Evolutionary conservation across 2,888 invertebrate species (phyloP).

Genomic region (Melikaiella ostensackeni): DNA sequence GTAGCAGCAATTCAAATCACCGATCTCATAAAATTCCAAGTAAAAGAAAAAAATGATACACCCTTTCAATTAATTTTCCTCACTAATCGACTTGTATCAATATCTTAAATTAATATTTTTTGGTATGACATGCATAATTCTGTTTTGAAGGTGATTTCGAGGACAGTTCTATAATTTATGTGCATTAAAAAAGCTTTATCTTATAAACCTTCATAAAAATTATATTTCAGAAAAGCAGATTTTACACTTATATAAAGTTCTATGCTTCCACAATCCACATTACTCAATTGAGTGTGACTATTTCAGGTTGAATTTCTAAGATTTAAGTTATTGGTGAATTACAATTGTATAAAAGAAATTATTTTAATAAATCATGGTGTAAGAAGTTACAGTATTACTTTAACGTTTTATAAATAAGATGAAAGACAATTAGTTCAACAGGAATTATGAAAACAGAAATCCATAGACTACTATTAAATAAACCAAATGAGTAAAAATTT

Average conservation of each 20-base stretch:
- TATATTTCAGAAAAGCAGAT: background rate
- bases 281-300: background rate
- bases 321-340: background rate
- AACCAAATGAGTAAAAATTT: background rate
- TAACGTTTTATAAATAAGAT: background rate
- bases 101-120: background rate
- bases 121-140: background rate
- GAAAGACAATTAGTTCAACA: too few relatives aligned
- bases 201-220: background rate
- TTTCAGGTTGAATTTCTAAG: background rate
- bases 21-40: conserved; percentile 37
- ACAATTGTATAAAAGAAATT: background rate
- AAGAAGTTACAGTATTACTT: background rate
- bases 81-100: background rate
- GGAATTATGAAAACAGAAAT: background rate
- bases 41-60: conserved; percentile 47
- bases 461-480: background rate
- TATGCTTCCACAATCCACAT: background rate
- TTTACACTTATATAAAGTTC: background rate
- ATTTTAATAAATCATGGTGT: background rate
- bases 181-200: background rate
- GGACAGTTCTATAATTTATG: background rate
- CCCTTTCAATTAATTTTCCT: background rate
- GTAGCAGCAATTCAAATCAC: conserved; percentile 58
- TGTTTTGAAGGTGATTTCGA: background rate